phyloP scores from a whole-genome alignment of 2,113 vertebrate species.

The Scophthalmus maximus region DNA sequence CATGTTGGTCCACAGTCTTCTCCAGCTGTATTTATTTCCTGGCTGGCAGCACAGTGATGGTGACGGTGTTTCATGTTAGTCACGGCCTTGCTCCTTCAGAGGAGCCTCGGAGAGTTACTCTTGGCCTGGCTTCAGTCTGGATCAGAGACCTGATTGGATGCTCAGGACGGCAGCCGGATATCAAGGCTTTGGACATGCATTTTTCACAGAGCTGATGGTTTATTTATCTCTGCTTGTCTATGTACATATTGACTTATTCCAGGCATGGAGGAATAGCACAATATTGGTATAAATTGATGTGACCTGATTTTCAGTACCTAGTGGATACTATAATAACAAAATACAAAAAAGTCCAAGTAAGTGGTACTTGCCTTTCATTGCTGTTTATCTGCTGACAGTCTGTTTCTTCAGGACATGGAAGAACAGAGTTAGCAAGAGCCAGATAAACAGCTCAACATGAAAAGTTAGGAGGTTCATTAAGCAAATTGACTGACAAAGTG shows the following conservation, averaged over 20 bases:
- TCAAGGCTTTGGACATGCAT: conserved; percentile 58
- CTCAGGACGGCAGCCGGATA: conserved; percentile 50
- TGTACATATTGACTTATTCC: conserved; percentile 23
- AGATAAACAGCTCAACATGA: conserved; percentile 57
- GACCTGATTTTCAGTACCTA: not conserved
- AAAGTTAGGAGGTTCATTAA: conserved; percentile 59
- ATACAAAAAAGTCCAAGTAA: not conserved
- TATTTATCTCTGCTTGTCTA: conserved; percentile 34
- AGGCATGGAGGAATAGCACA: not conserved
- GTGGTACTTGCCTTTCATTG: not conserved
- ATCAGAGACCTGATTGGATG: conserved; percentile 35
- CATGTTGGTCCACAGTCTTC: conserved; percentile 29
- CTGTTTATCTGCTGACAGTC: conserved; percentile 28
- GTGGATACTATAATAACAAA: not conserved
- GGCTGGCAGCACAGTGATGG: conserved; percentile 57
- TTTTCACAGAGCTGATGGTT: conserved; percentile 41
- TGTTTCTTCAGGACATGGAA: conserved; percentile 33
- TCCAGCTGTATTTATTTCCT: conserved; percentile 67
- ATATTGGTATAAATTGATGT: not conserved
- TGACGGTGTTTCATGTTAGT: conserved; percentile 72
- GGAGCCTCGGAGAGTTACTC: conserved; percentile 57
- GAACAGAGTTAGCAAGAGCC: conserved; percentile 32
- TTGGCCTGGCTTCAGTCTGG: conserved; percentile 52
- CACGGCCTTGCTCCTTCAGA: conserved; percentile 60
- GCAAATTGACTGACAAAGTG: conserved; percentile 60